These are phyloP conservation scores for Ennomos quercinarius DNA, from an alignment of 2,888 invertebrate species.

Conservation along the genomic window DNA sequence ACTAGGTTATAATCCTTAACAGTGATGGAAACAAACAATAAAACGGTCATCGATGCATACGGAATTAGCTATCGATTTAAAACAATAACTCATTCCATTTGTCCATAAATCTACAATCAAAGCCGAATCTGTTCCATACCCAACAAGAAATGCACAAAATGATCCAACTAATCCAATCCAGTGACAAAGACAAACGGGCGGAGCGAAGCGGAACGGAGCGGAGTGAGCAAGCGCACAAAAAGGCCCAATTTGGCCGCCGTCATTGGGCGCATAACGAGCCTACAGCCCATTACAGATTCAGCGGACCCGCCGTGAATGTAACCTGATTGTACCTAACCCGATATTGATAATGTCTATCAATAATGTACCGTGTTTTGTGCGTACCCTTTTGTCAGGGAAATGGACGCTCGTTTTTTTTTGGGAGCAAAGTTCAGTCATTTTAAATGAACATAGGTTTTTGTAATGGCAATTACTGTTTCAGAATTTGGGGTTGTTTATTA, in stretches of 20 bases:
- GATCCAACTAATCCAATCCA: slow-evolving; percentile 11
- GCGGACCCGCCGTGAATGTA: slow-evolving; percentile 17
- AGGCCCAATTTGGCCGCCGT: slow-evolving; percentile 28
- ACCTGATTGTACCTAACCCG: slow-evolving; percentile 30
- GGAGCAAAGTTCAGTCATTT: slow-evolving; percentile 16
- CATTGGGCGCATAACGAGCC: slow-evolving; percentile 23
- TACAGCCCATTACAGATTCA: slow-evolving; percentile 30
- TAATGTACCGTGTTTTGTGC: slow-evolving; percentile 22
- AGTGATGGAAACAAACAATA: neutral
- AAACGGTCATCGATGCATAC: too few relatives aligned
- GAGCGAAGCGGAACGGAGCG: slow-evolving; percentile 6
- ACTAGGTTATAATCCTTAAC: too few relatives aligned
- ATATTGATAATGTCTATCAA: slow-evolving; percentile 36
- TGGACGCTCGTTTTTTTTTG: slow-evolving; percentile 11
- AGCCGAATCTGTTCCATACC: slow-evolving; percentile 5
- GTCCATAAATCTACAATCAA: slow-evolving; percentile 8
- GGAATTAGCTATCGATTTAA: neutral
- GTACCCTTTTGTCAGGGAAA: slow-evolving; percentile 18
- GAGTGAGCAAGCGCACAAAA: slow-evolving; percentile 28
- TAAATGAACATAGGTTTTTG: slow-evolving; percentile 13
- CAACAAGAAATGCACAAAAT: slow-evolving; percentile 22
- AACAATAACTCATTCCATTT: slow-evolving; percentile 1
- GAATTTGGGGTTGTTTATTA: neutral
- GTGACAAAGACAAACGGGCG: slow-evolving; percentile 19
- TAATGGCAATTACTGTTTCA: neutral